Evolutionary conservation across 2,888 invertebrate species (phyloP).

Genomic region (Cerastis leucographa): DNA sequence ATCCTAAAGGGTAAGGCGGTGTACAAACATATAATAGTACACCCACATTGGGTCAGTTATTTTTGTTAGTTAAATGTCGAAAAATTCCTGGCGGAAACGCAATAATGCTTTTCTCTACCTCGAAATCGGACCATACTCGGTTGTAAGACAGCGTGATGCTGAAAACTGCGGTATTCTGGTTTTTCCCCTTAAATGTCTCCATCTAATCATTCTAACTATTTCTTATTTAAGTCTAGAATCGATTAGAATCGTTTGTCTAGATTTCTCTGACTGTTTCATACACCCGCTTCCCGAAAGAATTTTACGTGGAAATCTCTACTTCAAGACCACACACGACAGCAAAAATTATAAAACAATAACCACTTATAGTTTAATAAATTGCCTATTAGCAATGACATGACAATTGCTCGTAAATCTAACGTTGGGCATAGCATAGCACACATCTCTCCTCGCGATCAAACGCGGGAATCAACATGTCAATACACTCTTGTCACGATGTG

Average conservation of each 20-base stretch:
- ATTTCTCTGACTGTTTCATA: background rate
- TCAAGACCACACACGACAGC: conserved; percentile 9
- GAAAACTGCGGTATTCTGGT: background rate
- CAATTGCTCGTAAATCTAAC: conserved; percentile 59
- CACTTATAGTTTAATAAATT: conserved; percentile 21
- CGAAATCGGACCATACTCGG: background rate
- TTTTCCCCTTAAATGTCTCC: background rate
- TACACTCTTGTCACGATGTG: conserved; percentile 36
- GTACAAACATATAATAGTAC: background rate
- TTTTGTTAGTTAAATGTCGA: background rate
- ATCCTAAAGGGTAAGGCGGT: background rate
- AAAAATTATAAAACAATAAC: conserved; percentile 25
- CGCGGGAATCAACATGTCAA: conserved; percentile 54
- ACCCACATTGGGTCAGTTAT: background rate
- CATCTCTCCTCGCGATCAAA: conserved; percentile 41
- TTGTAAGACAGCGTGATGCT: background rate
- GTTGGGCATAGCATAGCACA: conserved; percentile 11
- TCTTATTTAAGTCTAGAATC: background rate
- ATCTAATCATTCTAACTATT: background rate
- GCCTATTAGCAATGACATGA: conserved; percentile 27
- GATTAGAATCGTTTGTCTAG: background rate
- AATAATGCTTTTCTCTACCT: background rate
- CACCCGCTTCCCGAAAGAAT: background rate
- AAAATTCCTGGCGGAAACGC: background rate
- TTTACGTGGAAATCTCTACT: background rate